Evolutionary conservation across 2,113 vertebrate species (phyloP).

Genomic region (Sterrhoptilus dennistouni): DNA sequence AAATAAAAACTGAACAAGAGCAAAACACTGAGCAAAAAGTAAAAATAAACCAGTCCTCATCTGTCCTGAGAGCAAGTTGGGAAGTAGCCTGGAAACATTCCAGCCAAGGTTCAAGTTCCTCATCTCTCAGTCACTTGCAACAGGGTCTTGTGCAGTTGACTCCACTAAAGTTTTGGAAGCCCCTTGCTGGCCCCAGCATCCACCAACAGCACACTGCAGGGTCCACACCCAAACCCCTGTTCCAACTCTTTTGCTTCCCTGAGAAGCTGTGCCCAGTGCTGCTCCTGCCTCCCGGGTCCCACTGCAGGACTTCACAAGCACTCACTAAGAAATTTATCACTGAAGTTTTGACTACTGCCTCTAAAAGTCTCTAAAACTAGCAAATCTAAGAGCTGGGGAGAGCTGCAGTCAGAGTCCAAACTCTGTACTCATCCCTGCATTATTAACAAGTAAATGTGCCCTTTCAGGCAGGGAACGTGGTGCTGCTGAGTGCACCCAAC

Average conservation of each 20-base stretch:
- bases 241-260: not conserved
- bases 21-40: not conserved
- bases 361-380: not conserved
- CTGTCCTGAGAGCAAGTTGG: not conserved
- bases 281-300: fast-evolving
- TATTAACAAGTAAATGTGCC: not conserved
- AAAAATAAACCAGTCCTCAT: not conserved
- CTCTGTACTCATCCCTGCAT: not conserved
- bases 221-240: not conserved
- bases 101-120: not conserved
- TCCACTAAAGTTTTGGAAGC: not conserved
- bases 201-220: not conserved
- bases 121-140: not conserved
- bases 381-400: fast-evolving
- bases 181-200: not conserved
- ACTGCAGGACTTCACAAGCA: not conserved
- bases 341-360: not conserved
- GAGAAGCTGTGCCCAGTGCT: not conserved
- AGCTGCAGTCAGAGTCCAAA: not conserved
- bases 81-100: not conserved
- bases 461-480: fast-evolving
- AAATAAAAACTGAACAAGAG: slow-evolving; percentile 53
- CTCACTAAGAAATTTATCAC: not conserved
- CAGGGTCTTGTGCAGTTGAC: fast-evolving
- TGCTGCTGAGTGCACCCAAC: not conserved